Percentiles rank a stretch among this genome's conserved stretches.
phyloP scores from a whole-genome alignment of 92 coral and sea anemone genomes.

The Paragorgia papillata region DNA sequence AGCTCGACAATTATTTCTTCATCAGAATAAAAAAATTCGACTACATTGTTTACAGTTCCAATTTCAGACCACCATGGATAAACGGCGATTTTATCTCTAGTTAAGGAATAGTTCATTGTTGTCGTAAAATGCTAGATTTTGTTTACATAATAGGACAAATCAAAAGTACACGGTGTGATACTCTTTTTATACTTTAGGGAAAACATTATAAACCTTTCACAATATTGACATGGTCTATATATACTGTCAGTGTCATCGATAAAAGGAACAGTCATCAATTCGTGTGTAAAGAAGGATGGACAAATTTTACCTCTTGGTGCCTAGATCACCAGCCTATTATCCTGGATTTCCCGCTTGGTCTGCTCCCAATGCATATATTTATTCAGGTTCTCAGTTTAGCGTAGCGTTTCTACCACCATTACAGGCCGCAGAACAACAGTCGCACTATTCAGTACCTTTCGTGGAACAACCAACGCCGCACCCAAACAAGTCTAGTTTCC shows the following conservation, averaged over 20 bases:
- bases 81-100: constrained; percentile 5
- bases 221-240: constrained; percentile 15
- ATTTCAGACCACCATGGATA: constrained; percentile 33
- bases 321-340: neutral
- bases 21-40: too few relatives aligned
- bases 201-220: constrained; percentile 23
- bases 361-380: neutral
- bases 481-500: constrained; percentile 8
- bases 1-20: too few relatives aligned
- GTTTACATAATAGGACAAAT: constrained; percentile 20
- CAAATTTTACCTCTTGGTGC: neutral
- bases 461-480: neutral
- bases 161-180: neutral
- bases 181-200: constrained; percentile 3
- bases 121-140: neutral
- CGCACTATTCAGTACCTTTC: neutral
- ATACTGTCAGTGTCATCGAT: too few relatives aligned
- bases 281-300: neutral
- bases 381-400: neutral
- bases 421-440: neutral
- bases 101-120: neutral
- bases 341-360: neutral
- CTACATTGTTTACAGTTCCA: constrained; percentile 11
- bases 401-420: neutral
- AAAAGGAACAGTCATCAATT: neutral